Evolutionary conservation across 2,797 vertebrate species (phyloP), one percentile per base, ranked within the genome.

Genomic region (Hafferia zeledoni): DNA sequence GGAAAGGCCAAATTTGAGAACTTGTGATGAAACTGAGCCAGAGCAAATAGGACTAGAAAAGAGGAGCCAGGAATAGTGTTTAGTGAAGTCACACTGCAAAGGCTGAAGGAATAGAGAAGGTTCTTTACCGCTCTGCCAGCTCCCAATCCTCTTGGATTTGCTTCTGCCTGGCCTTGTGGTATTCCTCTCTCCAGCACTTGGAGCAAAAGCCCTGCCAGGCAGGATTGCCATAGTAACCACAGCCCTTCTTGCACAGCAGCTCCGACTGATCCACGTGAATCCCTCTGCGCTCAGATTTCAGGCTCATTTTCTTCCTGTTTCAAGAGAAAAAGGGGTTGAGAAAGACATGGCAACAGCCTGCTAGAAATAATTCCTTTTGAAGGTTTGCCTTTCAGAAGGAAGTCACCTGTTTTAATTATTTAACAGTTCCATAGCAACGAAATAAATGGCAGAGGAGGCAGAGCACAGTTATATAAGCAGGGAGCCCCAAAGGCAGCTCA

Each of bases 111-210:
- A 90, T 35, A 44, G 52, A 83, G 77, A 85, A 43, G 60, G 68
- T 33, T 75, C 70, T 89, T 98, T 98, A 99, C 99, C 99, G 98
- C 96, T 99, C 99, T 52, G 99, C 99, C 94, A 99, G 97, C 83
- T 99, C 99, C 99, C 99, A 99, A 53, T 99, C 99, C 78, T 99
- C 99, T 93, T 99, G 99, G 94, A 99, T 99, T 98, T 99, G 99
- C 92, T 98, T 99, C 97, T 99, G 99, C 89, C 99, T 98, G 13
- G 99, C 98, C 95, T 98, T 98, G 96, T 99, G 99, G 98, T 99
- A 99, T 92, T 99, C 99, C 92, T 99, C 99, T 94, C 99, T 98
- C 99, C 99, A 99, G 97, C 99, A 99, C 97, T 99, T 99, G 96
- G 99, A 99, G 98, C 99, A 99, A 90, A 99, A 99, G 28, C 99